Percentiles rank a stretch among this genome's conserved stretches.
These are phyloP conservation scores for Catamblyrhynchus diadema DNA, from an alignment of 2,797 vertebrate genomes.

Conservation along the genomic window DNA sequence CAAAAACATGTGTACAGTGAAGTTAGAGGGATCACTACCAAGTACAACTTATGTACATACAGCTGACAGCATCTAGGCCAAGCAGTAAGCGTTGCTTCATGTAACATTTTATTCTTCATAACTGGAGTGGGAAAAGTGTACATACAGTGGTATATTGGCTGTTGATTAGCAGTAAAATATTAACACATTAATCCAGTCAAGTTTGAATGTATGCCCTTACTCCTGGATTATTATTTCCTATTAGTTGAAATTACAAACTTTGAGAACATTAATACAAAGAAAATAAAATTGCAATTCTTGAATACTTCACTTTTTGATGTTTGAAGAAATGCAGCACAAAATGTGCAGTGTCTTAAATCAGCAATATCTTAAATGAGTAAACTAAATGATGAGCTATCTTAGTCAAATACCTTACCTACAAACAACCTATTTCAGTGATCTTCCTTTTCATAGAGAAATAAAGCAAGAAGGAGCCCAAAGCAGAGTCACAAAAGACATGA, in stretches of 20 bases:
- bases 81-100: neutral
- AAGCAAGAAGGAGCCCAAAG: neutral
- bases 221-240: neutral
- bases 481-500: neutral
- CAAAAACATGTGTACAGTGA: neutral
- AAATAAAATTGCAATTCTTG: neutral
- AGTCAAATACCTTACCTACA: neutral
- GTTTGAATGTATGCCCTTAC: neutral
- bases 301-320: neutral
- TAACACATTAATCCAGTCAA: neutral
- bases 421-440: neutral
- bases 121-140: neutral
- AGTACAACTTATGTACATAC: rapidly evolving
- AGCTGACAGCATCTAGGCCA: neutral
- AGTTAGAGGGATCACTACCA: neutral
- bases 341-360: neutral
- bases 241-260: neutral
- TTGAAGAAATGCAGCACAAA: neutral
- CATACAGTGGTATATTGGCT: neutral
- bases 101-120: neutral
- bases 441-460: neutral
- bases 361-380: neutral
- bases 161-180: neutral
- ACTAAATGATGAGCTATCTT: neutral
- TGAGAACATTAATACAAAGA: neutral